These are phyloP conservation scores for Lophius americanus DNA, from an alignment of 2,797 vertebrate species.

Conservation along the genomic window DNA sequence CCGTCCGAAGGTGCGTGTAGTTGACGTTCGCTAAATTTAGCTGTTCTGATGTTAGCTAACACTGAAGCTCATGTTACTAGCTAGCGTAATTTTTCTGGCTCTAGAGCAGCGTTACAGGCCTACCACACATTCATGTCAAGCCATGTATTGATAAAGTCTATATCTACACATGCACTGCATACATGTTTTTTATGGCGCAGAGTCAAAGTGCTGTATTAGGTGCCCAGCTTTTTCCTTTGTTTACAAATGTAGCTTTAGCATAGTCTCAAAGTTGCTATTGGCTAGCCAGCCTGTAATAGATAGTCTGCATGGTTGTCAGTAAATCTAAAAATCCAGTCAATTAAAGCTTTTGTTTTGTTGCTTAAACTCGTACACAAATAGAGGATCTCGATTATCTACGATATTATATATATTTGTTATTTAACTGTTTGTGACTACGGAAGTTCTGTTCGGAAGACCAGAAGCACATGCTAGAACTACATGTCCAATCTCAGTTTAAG, in stretches of 20 bases:
- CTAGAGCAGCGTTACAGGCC: neutral
- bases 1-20: slow-evolving; percentile 18
- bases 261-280: slow-evolving; percentile 3
- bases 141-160: fast-evolving
- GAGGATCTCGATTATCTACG: neutral
- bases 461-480: neutral
- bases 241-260: slow-evolving; percentile 70
- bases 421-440: neutral
- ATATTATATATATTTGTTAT: neutral
- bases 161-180: neutral
- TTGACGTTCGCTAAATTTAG: slow-evolving; percentile 77
- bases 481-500: neutral
- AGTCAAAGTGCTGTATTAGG: neutral
- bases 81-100: slow-evolving; percentile 37
- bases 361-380: neutral
- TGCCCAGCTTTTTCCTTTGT: slow-evolving; percentile 58
- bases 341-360: neutral
- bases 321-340: fast-evolving
- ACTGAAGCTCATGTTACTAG: slow-evolving; percentile 44
- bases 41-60: slow-evolving; percentile 48
- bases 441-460: neutral
- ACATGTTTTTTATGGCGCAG: neutral
- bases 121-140: neutral
- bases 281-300: slow-evolving; percentile 9
- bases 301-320: neutral